Conservation (phyloP, 2,797 vertebrate genomes). For the Todus mexicanus region DNA sequence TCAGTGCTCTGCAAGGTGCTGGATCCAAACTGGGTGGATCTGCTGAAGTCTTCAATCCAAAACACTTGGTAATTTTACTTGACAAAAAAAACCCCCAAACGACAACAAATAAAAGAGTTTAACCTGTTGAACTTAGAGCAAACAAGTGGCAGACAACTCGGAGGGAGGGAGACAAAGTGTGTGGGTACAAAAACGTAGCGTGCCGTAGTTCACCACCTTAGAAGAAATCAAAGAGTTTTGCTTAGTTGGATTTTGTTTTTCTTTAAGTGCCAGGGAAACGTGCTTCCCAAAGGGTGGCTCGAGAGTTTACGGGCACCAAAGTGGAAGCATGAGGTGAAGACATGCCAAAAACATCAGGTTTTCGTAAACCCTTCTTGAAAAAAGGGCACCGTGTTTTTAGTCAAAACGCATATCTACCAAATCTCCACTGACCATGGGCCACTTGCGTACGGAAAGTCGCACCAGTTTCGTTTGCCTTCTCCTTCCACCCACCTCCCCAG, state of each 20-base stretch:
- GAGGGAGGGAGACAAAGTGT: not conserved
- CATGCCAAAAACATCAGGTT: slow-evolving; percentile 45
- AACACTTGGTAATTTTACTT: not conserved
- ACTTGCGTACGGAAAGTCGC: not conserved
- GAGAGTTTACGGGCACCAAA: not conserved
- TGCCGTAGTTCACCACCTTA: not conserved
- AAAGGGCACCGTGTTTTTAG: slow-evolving; percentile 6
- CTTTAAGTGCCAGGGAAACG: not conserved
- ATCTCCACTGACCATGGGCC: slow-evolving; percentile 65
- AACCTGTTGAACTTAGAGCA: not conserved
- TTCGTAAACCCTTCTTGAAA: slow-evolving; percentile 30
- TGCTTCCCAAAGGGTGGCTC: slow-evolving; percentile 26
- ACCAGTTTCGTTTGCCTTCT: slow-evolving; percentile 43
- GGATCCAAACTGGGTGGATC: slow-evolving; percentile 42
- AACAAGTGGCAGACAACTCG: slow-evolving; percentile 17
- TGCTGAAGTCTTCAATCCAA: slow-evolving; percentile 39
- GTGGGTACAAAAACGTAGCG: slow-evolving; percentile 38
- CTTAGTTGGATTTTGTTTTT: not conserved
- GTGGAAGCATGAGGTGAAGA: slow-evolving; percentile 45
- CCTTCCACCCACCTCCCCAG: slow-evolving; percentile 66
- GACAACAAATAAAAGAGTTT: not conserved
- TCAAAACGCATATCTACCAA: slow-evolving; percentile 53
- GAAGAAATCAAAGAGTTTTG: not conserved
- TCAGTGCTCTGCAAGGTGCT: slow-evolving; percentile 7
- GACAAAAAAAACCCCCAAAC: not conserved